Evolutionary conservation across 2,888 invertebrate genomes (phyloP), one percentile per base, ranked within the genome.

Genomic region (Petrophora chlorosata): DNA sequence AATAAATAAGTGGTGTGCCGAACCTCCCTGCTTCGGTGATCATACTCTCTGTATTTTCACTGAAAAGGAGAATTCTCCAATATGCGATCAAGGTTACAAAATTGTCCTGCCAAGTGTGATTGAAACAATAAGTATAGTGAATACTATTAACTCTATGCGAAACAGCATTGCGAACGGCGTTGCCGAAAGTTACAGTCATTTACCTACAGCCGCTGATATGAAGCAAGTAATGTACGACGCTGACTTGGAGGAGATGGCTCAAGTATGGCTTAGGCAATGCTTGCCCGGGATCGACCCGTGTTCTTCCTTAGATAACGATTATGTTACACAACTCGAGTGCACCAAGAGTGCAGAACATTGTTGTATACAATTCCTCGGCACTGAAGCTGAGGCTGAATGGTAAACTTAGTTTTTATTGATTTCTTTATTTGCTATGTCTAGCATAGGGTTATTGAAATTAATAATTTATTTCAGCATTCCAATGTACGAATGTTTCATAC

Each of bases 31-130:
- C 45, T 89, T 76, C 52, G 87, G 82, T 4, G 89, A 90, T 59
- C 88, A 90, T 56, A 86, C 83, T 1, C 74, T 88, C n/a, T 90
- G 89, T 57, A 59, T 86, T 3, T 90, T 84, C 45, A 47, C 76
- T 12, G 59, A 65, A 4, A 63, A 65, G 23, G 39, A 8, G 0
- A 49, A 70, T 46, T 77, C 86, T n/a, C 65, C 61, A 39, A 62
- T 85, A 54, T 90, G 89, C 56, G 68, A 68, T 7, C 47, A 45
- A 5, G 57, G 53, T 2, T 88, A 85, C 48, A 58, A 16, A 43
- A 81, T 88, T 1, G 39, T 39, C 1, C 57, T 52, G 17, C 84
- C 84, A 3, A 71, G 60, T 22, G 69, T 73, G 50, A 25, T 67
- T 8, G 76, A 82, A 53, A 81, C 78, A 50, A 70, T 71, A 22